A percentile compares a stretch with the other conserved stretches of the same genome.
phyloP scores from a whole-genome alignment of 2,888 invertebrate species.

The Stramonita haemastoma region DNA sequence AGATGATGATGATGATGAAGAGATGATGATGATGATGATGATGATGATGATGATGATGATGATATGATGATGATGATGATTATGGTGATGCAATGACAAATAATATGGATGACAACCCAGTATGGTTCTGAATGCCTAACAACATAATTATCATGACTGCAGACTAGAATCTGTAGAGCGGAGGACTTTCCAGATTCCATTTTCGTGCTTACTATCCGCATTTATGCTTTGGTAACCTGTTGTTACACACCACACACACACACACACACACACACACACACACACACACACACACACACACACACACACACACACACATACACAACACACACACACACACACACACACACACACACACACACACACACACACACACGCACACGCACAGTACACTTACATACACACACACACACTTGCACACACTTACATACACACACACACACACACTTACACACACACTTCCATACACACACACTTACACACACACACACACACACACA shows the following conservation, averaged over 20 bases:
- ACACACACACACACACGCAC: too few species aligned
- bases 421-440: neutral
- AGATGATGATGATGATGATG: neutral
- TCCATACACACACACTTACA: neutral
- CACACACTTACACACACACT: neutral
- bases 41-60: neutral
- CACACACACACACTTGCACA: neutral
- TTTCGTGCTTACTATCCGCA: too few species aligned
- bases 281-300: neutral
- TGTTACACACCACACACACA: neutral
- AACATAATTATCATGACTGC: too few species aligned
- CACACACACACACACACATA: neutral
- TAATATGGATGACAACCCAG: too few species aligned
- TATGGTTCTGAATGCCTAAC: too few species aligned
- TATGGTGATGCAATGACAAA: neutral
- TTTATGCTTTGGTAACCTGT: too few species aligned
- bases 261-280: neutral
- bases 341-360: neutral
- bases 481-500: neutral
- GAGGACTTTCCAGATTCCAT: too few species aligned
- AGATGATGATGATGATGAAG: neutral
- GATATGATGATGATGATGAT: neutral
- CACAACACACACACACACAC: neutral
- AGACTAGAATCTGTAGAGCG: too few species aligned
- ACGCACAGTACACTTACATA: neutral